Evolutionary conservation across 1,140 invertebrate species (phyloP), one percentile per base, ranked within the genome.

Genomic region (Aphelenchoides avenae): DNA sequence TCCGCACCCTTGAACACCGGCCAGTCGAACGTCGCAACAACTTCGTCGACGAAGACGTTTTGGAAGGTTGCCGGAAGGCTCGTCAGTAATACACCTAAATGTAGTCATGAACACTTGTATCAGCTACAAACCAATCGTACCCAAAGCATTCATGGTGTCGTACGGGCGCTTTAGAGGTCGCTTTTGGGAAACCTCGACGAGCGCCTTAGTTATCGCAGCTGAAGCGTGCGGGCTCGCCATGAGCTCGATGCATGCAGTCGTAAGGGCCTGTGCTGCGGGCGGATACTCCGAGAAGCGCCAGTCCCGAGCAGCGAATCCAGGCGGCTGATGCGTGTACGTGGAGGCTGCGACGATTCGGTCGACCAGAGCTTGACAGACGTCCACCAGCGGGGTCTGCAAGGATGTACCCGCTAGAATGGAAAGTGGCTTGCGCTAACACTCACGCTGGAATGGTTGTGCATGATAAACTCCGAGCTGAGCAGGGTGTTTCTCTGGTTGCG

Each of bases 21-120:
- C 63, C 66, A 65, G 5, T 61, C 54, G 39, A 65, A 65, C 2
- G 63, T 68, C 27, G 68, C 34, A 27, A 41, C 66, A 31, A 65
- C 39, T 33, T 42, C 39, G 22, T 65, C 48, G 42, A 52, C 46
- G 33, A 65, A 65, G 6, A 56, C 31, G 18, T 61, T 20, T 29
- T 65, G 63, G 43, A 69, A 65, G 34, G 59, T 44, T 7, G 37
- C 30, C 4, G 63, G 63, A 13, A 65, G 41, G n/a, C 63, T 47
- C 9, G 56, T 63, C 11, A 65, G 30, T 26, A 65, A 26, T 20
- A 65, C n/a, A 9, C 66, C 63, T 15, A 65, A 36, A 43, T 7
- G 15, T 26, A 43, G 31, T 6, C 7, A 6, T 43, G 7, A 43
- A 7, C 9, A 43, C 31, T 43, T 43, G 18, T 6, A 18, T 6